These are phyloP conservation scores for Temnothorax longispinosus DNA, from an alignment of 1,140 invertebrate genomes.

Conservation along the genomic window DNA sequence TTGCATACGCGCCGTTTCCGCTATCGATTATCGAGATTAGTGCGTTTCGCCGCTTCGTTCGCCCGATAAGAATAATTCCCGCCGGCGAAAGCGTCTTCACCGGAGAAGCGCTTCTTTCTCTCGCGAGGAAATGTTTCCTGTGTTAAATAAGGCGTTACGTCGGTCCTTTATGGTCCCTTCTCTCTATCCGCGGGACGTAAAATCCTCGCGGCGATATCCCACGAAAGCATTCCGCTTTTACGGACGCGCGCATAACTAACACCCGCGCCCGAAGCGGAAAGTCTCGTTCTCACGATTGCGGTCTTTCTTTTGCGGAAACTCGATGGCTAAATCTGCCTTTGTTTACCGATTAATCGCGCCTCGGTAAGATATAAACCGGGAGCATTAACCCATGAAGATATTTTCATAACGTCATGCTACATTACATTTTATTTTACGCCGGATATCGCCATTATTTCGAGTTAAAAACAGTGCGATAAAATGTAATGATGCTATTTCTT, in stretches of 20 bases:
- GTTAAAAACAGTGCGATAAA: neutral
- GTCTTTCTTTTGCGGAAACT: constrained; percentile 11
- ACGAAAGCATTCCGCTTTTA: constrained; percentile 62
- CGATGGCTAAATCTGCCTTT: neutral
- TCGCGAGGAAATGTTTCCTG: neutral
- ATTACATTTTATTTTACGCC: neutral
- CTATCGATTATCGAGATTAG: constrained; percentile 23
- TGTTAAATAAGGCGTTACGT: constrained; percentile 34
- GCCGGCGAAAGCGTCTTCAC: neutral
- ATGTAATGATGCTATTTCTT: constrained; percentile 3
- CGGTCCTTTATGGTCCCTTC: constrained; percentile 30
- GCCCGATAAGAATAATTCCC: neutral
- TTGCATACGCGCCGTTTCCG: neutral
- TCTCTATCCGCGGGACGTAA: constrained; percentile 35
- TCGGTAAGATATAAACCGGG: neutral
- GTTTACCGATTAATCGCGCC: constrained; percentile 11
- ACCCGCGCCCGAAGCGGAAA: constrained; percentile 17
- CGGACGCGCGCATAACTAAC: constrained; percentile 50
- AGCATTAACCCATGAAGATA: neutral
- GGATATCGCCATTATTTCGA: neutral
- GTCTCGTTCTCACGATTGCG: constrained; percentile 68
- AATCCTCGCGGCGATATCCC: constrained; percentile 68
- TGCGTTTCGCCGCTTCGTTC: neutral
- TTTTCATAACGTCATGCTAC: neutral
- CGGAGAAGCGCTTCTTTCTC: neutral